Evolutionary conservation across 2,113 vertebrate genomes (phyloP).

Genomic region (Passer montanus): DNA sequence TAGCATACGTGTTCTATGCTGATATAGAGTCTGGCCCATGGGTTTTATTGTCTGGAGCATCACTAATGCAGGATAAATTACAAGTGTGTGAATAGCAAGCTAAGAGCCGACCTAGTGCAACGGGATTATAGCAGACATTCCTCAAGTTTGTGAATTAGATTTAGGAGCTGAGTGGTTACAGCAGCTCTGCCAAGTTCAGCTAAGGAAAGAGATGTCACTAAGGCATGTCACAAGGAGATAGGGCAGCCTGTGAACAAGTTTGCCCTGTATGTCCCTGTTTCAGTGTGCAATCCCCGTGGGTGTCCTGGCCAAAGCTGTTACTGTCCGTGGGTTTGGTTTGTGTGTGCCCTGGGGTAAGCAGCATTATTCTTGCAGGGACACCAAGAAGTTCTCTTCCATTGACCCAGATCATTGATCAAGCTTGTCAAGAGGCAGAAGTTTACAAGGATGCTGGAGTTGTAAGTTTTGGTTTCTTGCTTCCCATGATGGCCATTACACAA

Average conservation of each 20-base stretch:
- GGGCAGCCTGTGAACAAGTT: not conserved
- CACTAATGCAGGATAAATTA: not conserved
- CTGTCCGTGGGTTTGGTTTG: not conserved
- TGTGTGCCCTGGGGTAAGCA: not conserved
- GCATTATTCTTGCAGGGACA: slow-evolving; percentile 71
- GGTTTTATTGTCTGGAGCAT: not conserved
- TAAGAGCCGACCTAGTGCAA: not conserved
- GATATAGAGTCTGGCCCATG: not conserved
- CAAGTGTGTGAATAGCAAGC: not conserved
- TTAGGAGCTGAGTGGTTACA: not conserved
- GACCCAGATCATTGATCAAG: slow-evolving; percentile 77
- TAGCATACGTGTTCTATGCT: not conserved
- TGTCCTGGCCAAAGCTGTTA: not conserved
- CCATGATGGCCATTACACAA: not conserved
- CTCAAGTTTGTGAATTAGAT: not conserved
- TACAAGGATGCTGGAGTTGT: slow-evolving; percentile 82
- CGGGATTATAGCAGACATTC: not conserved
- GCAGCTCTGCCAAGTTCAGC: not conserved
- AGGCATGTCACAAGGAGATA: not conserved
- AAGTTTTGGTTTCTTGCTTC: slow-evolving; percentile 3
- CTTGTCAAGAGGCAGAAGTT: slow-evolving; percentile 81
- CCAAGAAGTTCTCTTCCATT: slow-evolving; percentile 75
- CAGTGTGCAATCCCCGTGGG: rapidly evolving
- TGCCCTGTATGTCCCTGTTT: not conserved
- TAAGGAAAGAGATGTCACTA: not conserved